Evolutionary conservation across 2,113 vertebrate species (phyloP), one percentile per base, ranked within the genome.

Genomic region (Proterorhinus semilunaris): DNA sequence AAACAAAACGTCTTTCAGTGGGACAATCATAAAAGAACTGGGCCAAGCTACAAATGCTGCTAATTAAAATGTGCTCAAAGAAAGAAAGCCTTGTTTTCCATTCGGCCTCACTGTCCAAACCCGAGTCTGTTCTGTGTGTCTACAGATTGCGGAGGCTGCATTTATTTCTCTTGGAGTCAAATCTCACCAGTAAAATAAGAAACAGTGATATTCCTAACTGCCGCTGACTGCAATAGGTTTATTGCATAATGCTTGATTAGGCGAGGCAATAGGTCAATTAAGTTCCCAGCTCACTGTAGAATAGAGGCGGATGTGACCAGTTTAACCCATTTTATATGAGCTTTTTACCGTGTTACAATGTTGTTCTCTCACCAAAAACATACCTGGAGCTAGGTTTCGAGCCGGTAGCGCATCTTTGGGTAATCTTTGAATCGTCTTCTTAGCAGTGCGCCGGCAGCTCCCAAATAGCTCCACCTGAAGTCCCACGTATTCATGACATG

Each of bases 11-110:
- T 65, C 87, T 89, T 89, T 88, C 87, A 85, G 82, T 69, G 84
- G 83, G 75, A 77, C 86, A 88, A 89, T 89, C 86, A 89, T 88
- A 91, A 92, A 89, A 88, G 72, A 79, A 68, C 49, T 54, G 70
- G 71, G 89, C 89, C 87, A 90, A 86, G 81, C 87, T 89, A 87
- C 83, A 84, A 90, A 88, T 83, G 79, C 89, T 88, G 85, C 84
- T 90, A 90, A 91, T 90, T 87, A 91, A 89, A 91, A 83, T 78
- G 50, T 50, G 76, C 77, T 89, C 84, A 91, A 92, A 89, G 87
- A 91, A 92, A 89, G 87, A 89, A 89, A 88, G 83, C 81, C 80
- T 89, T 91, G 87, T 91, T 89, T 90, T 86, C 81, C 85, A 82
- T 67, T 85, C 71, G 52, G 69, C 82, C 81, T 83, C 81, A 71